Base-by-base conservation (phyloP, 1,140 invertebrate genomes). In the Popillia japonica region DNA sequence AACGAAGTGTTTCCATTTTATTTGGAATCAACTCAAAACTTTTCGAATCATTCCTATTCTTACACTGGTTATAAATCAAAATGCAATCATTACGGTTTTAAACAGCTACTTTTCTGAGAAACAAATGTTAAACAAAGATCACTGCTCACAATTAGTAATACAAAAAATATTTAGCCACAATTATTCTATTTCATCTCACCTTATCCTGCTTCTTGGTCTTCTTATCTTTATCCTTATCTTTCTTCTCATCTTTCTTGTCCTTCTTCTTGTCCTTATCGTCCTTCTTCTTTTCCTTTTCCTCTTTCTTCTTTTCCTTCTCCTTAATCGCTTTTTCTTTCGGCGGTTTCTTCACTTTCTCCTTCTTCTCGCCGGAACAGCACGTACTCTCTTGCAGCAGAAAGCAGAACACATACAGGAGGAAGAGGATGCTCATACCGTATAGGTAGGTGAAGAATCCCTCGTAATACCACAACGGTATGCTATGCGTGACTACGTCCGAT, bases 381-480 rank as follows among this genome's bases (percentile, higher is more conserved):
- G 93, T 91, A 88, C 94, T 94, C 87, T 97, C 95, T 90, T 96
- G 95, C 77, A 99, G 92, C 78, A 99, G 90, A 90, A 98, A 99
- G 88, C 96, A 96, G 90, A 98, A 98, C 68, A 98, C 96, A 88
- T 99, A 99, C 81, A 98, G 89, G 82, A 99, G 91, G 90, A 99
- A 99, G 79, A 98, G 88, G 85, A 99, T 96, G 88, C 96, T 98
- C 87, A 94, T 92, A 81, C 95, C 94, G 88, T 99, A 99, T 64
- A 99, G 91, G 88, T 98, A 99, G 64, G 98, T 96, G 90, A 98
- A 99, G 90, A 99, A 98, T 78, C 95, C 96, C 92, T 99, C 96
- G 90, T 97, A 97, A 84, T 93, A 94, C 88, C 95, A 97, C 41
- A 96, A 91, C 74, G 96, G 96, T 78, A 97, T 90, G 87, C 94